Evolutionary conservation across 1,140 invertebrate species (phyloP), one percentile per base, ranked within the genome.

Genomic region (Augochlora pura): DNA sequence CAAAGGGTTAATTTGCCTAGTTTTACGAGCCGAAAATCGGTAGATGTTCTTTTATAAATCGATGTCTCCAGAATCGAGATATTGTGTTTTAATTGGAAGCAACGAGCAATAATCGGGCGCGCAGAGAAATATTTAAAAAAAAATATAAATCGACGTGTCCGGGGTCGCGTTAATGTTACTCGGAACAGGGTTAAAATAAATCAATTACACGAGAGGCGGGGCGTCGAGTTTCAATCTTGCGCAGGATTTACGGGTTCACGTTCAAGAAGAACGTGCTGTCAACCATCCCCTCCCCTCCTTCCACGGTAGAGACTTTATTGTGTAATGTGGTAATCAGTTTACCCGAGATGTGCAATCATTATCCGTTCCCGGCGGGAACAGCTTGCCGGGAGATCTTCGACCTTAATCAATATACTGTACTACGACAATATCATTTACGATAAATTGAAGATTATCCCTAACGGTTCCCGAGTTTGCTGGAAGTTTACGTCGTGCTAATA

Each of bases 371-470:
- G 68, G 71, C 68, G 60, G 60, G 46, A 65, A 81, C 60, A 77
- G 62, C 68, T 70, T 76, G 57, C 62, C 49, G 4, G 14, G 9
- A 72, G 68, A 86, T 83, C 77, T 83, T 80, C 82, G 75, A 85
- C 76, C 64, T 78, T 85, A 84, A 86, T 86, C 79, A 86, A 76
- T 75, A 86, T 81, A 65, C 79, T 16, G 54, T 14, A 67, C 71
- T 74, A 59, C 63, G 75, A 82, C 72, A 81, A 72, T 62, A 71
- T 74, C 84, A 72, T 86, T 86, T 85, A 82, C 75, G 70, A 65
- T 49, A 85, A 77, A 85, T 86, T 80, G 83, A 73, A 68, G 83
- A 64, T 74, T 54, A 72, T 75, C 77, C 69, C 64, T 85, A 85
- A 85, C 79, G 70, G 77, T 64, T 73, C 68, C 68, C 27, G 72